Conservation (phyloP, 2,113 vertebrate species). For the Petromus typicus region DNA sequence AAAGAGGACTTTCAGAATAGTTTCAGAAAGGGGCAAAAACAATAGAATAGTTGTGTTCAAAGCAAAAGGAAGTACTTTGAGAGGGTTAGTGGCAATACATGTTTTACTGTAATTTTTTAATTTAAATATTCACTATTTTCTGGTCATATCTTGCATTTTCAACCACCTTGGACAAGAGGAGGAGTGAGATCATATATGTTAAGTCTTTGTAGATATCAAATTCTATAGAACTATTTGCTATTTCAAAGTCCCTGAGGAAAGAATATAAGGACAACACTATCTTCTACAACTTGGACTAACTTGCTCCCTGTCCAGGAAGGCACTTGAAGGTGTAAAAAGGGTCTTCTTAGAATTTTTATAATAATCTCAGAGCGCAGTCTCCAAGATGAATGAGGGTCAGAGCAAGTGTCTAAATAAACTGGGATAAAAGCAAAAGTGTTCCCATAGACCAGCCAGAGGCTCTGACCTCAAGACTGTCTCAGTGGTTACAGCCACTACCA, state of each 20-base stretch:
- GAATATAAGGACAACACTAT: background rate
- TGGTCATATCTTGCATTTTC: background rate
- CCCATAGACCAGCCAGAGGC: background rate
- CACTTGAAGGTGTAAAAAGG: background rate
- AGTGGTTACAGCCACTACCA: background rate
- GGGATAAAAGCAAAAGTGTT: conserved; percentile 18
- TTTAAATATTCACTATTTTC: background rate
- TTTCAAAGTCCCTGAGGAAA: background rate
- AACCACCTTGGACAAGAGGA: background rate
- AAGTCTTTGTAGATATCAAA: background rate
- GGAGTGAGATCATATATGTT: background rate
- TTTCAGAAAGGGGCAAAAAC: background rate
- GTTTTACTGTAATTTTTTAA: background rate
- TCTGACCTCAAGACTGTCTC: background rate
- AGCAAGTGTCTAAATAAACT: background rate
- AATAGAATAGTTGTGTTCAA: background rate
- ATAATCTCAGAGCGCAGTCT: background rate
- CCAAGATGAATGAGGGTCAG: background rate
- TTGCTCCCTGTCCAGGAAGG: background rate
- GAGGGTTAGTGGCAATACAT: background rate
- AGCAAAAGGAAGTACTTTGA: background rate
- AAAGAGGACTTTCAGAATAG: background rate
- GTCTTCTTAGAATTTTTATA: background rate
- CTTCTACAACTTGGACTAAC: background rate
- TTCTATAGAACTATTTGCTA: background rate